A percentile compares a stretch with the other conserved stretches of the same genome.
These are phyloP conservation scores for Rhinoptilus africanus DNA, from an alignment of 2,113 vertebrate species.

Conservation along the genomic window DNA sequence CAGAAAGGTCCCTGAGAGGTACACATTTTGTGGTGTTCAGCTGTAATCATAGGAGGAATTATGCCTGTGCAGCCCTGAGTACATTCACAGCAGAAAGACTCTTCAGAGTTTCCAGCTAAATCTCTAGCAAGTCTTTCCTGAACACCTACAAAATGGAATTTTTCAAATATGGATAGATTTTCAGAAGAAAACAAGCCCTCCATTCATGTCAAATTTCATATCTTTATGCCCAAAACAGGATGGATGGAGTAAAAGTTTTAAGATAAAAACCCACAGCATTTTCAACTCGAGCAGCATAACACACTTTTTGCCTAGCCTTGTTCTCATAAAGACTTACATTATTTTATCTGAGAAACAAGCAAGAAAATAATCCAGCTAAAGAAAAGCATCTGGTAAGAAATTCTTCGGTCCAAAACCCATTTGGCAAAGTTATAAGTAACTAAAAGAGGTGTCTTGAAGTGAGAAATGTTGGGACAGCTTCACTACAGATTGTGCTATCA, in stretches of 20 bases:
- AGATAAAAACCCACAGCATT: neutral
- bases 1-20: neutral
- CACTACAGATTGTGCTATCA: neutral
- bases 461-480: neutral
- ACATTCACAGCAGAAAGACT: neutral
- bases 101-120: neutral
- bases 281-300: neutral
- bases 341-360: neutral
- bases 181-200: neutral
- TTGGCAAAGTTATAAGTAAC: neutral
- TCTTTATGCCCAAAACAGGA: neutral
- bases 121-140: neutral
- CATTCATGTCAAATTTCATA: neutral
- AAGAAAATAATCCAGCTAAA: neutral
- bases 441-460: neutral
- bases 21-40: neutral
- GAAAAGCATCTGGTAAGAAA: neutral
- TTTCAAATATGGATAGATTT: neutral
- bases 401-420: neutral
- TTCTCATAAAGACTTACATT: neutral
- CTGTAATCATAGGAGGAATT: neutral
- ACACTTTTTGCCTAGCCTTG: neutral
- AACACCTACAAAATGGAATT: neutral
- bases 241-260: neutral
- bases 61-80: neutral